Evolutionary conservation across 2,113 vertebrate species (phyloP), one percentile per base, ranked within the genome.

Genomic region (Dasyprocta punctata): DNA sequence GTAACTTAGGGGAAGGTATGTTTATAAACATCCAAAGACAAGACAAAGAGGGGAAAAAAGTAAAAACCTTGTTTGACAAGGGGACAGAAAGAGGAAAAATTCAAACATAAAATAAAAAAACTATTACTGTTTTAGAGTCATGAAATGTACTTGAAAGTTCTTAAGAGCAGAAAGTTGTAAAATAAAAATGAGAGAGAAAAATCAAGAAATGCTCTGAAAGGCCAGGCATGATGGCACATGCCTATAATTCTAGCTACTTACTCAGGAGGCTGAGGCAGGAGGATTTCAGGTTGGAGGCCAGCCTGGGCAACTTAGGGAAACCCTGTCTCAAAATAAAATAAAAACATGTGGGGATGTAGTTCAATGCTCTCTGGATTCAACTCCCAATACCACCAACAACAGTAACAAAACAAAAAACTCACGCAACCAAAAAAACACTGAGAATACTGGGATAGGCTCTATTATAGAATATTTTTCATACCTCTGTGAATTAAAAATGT

Each of bases 401-500:
- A 49, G 14, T 17, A 78, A 49, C 26, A 78, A 49, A 47, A 78
- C 13, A 47, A 47, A 77, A 30, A 47, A 7, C 44, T 78, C 16
- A 7, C 93, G 41, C 87, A 87, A 90, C 22, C 22, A 52, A 89
- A 30, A 30, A 89, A 67, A 47, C 82, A 86, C 17, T 61, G 33
- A 92, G 88, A 93, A 86, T 33, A 92, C 14, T 36, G 7, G 44
- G 7, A n/a, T 56, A 56, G 24, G 22, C 28, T 73, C 73, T 94
- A 80, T 71, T 92, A 94, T 3, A 92, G 10, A 77, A 26, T 75
- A 44, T 77, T 30, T 17, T 49, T 44, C 56, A 86, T 60, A 69
- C n/a, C 9, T 86, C 33, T 92, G 44, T 93, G 78, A 94, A 92
- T 85, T 4, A 73, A 92, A 81, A 92, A 47, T 83, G 12, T 84